Evolutionary conservation across 1,140 invertebrate species (phyloP).

Genomic region (Achatina immaculata): DNA sequence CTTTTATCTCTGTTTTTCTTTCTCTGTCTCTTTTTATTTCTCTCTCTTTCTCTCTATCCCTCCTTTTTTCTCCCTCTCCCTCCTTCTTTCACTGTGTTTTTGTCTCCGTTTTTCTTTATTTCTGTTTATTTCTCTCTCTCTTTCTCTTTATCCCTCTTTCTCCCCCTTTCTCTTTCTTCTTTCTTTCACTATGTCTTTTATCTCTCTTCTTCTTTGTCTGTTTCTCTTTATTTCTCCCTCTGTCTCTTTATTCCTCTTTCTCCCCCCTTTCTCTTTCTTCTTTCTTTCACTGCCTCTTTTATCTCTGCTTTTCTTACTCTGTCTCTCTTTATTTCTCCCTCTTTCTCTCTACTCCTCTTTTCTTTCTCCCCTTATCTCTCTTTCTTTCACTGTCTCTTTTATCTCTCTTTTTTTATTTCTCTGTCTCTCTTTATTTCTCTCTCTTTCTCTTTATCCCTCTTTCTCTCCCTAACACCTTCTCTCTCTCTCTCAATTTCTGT

Average conservation of each 20-base stretch:
- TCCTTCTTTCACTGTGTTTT: no score
- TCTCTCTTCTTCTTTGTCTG: not conserved
- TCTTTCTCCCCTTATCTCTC: not conserved
- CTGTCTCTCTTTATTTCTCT: not conserved
- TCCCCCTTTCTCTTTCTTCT: not conserved
- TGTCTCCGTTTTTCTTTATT: not conserved
- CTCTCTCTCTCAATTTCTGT: not conserved
- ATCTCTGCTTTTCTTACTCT: not conserved
- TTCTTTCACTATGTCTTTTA: no score
- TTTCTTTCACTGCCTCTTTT: not conserved
- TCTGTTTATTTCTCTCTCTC: not conserved
- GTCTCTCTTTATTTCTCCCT: not conserved
- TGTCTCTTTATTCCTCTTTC: not conserved
- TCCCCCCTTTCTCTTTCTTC: not conserved
- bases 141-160: not conserved
- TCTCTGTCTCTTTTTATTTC: not conserved
- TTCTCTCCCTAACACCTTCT: not conserved
- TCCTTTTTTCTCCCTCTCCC: not conserved
- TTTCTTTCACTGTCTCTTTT: not conserved
- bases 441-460: not conserved
- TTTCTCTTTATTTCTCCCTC: not conserved
- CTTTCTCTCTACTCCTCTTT: not conserved
- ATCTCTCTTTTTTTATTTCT: not conserved
- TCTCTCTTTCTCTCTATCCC: not conserved
- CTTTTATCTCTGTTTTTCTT: not conserved